phyloP scores from a whole-genome alignment of 2,113 vertebrate species.

The Odocoileus virginianus region DNA sequence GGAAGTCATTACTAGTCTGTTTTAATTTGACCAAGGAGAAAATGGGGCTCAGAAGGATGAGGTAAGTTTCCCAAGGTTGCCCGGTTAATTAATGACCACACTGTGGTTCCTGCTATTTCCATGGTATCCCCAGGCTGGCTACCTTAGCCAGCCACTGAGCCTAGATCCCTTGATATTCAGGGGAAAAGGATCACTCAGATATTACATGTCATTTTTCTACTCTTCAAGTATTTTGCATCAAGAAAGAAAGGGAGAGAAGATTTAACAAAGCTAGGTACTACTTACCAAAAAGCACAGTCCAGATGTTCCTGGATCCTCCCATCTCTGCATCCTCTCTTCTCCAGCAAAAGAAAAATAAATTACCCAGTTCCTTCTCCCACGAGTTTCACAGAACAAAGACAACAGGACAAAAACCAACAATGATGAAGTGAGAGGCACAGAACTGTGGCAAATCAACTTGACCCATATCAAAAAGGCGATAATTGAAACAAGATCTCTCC shows the following conservation, averaged over 20 bases:
- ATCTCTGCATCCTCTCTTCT: background rate
- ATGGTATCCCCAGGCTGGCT: too few relatives aligned
- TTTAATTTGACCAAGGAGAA: background rate
- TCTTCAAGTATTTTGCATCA: background rate
- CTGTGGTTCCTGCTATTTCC: background rate
- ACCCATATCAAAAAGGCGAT: conserved; percentile 22
- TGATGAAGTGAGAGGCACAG: background rate
- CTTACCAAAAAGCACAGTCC: background rate
- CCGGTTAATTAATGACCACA: background rate
- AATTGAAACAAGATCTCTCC: conserved; percentile 46
- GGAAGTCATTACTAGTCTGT: background rate
- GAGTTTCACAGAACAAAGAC: conserved; percentile 35
- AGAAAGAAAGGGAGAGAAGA: background rate
- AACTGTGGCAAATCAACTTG: background rate
- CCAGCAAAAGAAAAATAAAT: background rate
- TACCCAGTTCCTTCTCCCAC: background rate
- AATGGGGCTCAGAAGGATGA: background rate
- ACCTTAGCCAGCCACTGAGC: rapidly evolving
- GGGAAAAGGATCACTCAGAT: background rate
- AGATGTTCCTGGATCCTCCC: background rate
- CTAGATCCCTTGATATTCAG: background rate
- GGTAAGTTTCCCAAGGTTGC: background rate
- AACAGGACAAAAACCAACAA: conserved; percentile 29
- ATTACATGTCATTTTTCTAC: background rate
- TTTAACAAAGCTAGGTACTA: background rate